Evolutionary conservation across 2,888 invertebrate genomes (phyloP).

Genomic region (Pseudoips prasinana): DNA sequence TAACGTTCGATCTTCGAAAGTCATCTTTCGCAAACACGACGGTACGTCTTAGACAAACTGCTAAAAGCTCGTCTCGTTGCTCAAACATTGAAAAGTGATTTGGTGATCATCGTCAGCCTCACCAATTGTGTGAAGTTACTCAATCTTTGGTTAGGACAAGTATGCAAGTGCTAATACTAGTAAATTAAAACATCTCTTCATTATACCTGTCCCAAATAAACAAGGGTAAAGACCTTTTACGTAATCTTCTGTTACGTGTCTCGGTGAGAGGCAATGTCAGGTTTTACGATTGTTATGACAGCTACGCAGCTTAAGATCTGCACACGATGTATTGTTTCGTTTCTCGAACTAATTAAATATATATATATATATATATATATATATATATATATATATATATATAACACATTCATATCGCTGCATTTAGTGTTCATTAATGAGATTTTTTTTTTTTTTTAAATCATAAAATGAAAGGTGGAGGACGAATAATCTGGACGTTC

Average conservation of each 20-base stretch:
- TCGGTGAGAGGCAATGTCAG: constrained; percentile 81
- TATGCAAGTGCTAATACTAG: constrained; percentile 66
- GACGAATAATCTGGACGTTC: constrained; percentile 46
- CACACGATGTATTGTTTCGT: constrained; percentile 34
- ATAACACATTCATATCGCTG: constrained; percentile 6
- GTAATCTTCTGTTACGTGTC: constrained; percentile 69
- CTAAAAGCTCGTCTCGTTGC: constrained; percentile 54
- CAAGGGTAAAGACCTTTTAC: constrained; percentile 80
- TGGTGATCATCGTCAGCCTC: constrained; percentile 41
- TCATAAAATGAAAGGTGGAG: constrained; percentile 44
- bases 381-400: too few relatives aligned
- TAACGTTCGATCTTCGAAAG: constrained; percentile 17
- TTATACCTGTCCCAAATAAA: constrained; percentile 74
- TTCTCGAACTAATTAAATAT: constrained; percentile 24
- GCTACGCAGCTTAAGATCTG: constrained; percentile 48
- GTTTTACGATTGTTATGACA: constrained; percentile 60
- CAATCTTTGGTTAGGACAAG: constrained; percentile 47
- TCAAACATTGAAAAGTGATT: constrained; percentile 55
- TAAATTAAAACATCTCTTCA: constrained; percentile 73
- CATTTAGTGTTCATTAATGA: constrained; percentile 9
- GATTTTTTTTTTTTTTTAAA: constrained; percentile 25
- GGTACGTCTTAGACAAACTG: constrained; percentile 31
- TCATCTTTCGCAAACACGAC: constrained; percentile 40
- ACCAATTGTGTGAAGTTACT: constrained; percentile 47
- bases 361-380: too few relatives aligned